Evolutionary conservation across 2,888 invertebrate genomes (phyloP), one percentile per base, ranked within the genome.

Genomic region (Philereme transversata): DNA sequence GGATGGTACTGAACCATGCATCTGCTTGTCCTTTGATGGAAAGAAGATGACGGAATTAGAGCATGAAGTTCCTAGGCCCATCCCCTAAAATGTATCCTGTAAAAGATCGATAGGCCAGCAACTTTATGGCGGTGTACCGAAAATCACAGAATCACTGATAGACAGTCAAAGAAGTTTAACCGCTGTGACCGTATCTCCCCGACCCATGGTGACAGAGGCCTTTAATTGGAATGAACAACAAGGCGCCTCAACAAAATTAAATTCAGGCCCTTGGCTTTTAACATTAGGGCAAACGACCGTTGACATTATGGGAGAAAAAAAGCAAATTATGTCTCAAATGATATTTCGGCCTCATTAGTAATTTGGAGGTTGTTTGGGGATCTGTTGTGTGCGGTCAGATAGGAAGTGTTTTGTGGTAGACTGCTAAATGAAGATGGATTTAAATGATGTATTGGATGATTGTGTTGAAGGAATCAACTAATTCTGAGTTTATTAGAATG

Each of bases 211-310:
- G 9, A 48, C 41, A 54, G 9, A 11, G 47, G n/a, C 49, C 41
- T 22, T 46, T 64, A 66, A 67, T 63, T 60, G 62, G 48, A 36
- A 3, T 11, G n/a, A 45, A 57, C 64, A 63, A 59, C 60, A 64
- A 53, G 60, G 64, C 56, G 64, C 53, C 55, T 53, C 60, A 66
- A 65, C 64, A 60, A 64, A 70, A 66, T 67, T 58, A 65, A 62
- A 65, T 64, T 65, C 60, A 57, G 56, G 53, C 56, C 57, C 51
- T 50, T 55, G 55, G 63, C 60, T 63, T 64, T 60, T 65, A 64
- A 59, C 51, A 64, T 62, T 68, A 65, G 57, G 41, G 35, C 46
- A 50, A 54, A 62, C 53, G 62, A 62, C 50, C 52, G 10, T 33
- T 10, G 11, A 48, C 57, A 53, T 62, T 57, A 57, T 36, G 33